Evolutionary conservation across 2,797 vertebrate species (phyloP), one percentile per base, ranked within the genome.

Genomic region (Setipinna tenuifilis): DNA sequence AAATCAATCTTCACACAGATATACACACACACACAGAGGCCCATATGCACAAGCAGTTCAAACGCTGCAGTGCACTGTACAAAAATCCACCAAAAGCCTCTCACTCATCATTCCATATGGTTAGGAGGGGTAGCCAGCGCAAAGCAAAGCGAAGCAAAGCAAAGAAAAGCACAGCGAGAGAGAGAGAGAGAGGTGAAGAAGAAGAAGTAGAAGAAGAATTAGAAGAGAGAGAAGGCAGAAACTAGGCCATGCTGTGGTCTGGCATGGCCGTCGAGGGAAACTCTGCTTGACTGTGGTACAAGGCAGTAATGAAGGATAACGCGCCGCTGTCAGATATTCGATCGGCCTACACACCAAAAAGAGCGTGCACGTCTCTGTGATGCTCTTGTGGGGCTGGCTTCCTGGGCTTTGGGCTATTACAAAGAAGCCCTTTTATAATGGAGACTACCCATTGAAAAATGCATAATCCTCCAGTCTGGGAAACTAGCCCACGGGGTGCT

Each of bases 161-260:
- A 48, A 54, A 54, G 50, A 2, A 54, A 9, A 54, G 50, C 50
- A 54, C 50, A 9, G 50, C 2, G 50, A 9, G 14, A 54, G 50
- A 54, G 14, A 14, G 14, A 54, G 2, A 54, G 14, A 54, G 50
- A 14, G 9, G 9, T 9, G 14, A 54, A 54, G 14, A 14, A 81
- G 7, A 57, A 19, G 80, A 17, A 59, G 50, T 82, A 46, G 21
- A n/a, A 57, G 9, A 0, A 0, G 46, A 71, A 10, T 58, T 44
- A 71, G 6, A 21, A 78, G 14, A 58, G 59, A 11, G n/a, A 19
- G 54, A 6, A 35, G 68, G 28, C 68, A 19, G 50, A 88, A 89
- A 87, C 57, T 88, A 85, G 89, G 87, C 88, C 87, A 89, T 83
- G 86, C 68, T 83, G 86, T 83, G 86, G 83, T 82, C 11, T 82